Conservation (phyloP, 2,888 invertebrate genomes). For the Orthonevra nobilis region DNA sequence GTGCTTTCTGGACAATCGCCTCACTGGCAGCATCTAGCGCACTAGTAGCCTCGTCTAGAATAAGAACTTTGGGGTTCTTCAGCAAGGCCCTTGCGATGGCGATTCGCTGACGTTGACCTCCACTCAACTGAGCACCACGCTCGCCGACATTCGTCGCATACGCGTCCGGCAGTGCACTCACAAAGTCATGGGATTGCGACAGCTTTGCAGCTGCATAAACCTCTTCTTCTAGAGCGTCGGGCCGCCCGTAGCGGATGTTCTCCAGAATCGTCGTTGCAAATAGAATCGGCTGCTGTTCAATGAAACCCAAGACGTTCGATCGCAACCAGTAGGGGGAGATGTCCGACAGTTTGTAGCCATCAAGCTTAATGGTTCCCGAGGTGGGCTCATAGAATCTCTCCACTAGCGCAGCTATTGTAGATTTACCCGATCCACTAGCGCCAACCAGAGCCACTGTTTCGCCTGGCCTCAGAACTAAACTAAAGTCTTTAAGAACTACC, state of each 20-base stretch:
- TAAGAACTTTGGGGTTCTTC: slow-evolving; percentile 92
- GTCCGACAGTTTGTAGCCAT: slow-evolving; percentile 78
- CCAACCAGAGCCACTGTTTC: slow-evolving; percentile 95
- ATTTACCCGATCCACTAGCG: slow-evolving; percentile 96
- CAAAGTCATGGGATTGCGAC: slow-evolving; percentile 97
- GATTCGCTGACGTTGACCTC: slow-evolving; percentile 96
- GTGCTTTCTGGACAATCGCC: slow-evolving; percentile 91
- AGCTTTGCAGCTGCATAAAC: slow-evolving; percentile 88
- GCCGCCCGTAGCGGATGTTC: slow-evolving; percentile 95
- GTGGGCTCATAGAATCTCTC: slow-evolving; percentile 86
- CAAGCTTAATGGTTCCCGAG: slow-evolving; percentile 78
- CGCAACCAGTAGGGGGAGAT: slow-evolving; percentile 89
- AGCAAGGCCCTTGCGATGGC: slow-evolving; percentile 96
- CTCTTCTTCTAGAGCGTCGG: slow-evolving; percentile 85
- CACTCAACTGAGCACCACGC: slow-evolving; percentile 93
- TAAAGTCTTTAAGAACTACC: slow-evolving; percentile 91
- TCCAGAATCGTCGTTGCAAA: slow-evolving; percentile 95
- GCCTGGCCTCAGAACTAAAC: slow-evolving; percentile 90
- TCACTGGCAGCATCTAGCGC: slow-evolving; percentile 96
- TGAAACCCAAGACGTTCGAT: slow-evolving; percentile 90
- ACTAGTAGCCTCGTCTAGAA: slow-evolving; percentile 97
- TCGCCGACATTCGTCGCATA: slow-evolving; percentile 95
- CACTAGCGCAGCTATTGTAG: slow-evolving; percentile 92
- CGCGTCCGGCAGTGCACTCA: slow-evolving; percentile 88
- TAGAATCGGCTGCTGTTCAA: slow-evolving; percentile 95